These are phyloP conservation scores for Gorilla gorilla DNA, from an alignment of 2,113 vertebrate genomes.

Conservation along the genomic window DNA sequence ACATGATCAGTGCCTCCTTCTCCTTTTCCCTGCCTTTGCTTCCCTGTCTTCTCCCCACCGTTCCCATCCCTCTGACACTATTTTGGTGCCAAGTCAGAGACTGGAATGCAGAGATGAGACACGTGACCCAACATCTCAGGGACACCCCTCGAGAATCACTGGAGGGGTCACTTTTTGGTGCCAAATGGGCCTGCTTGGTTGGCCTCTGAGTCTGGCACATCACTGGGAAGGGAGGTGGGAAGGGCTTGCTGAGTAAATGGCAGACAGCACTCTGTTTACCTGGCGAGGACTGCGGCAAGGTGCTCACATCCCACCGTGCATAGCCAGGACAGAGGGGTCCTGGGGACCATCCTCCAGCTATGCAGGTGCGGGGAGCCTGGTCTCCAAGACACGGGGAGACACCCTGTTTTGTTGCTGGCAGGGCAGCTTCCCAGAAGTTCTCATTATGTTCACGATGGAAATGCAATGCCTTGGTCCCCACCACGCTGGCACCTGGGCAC, in stretches of 20 bases:
- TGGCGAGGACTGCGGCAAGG: fast-evolving
- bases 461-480: neutral
- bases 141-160: fast-evolving
- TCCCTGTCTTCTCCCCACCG: fast-evolving
- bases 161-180: fast-evolving
- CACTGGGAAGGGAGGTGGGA: fast-evolving
- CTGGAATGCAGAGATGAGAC: fast-evolving
- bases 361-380: neutral
- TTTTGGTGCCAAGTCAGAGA: fast-evolving
- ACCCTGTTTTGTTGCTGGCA: fast-evolving
- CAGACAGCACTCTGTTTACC: fast-evolving
- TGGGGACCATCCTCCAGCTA: neutral
- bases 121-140: fast-evolving
- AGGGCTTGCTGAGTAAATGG: fast-evolving
- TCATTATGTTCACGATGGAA: fast-evolving
- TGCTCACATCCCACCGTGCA: fast-evolving
- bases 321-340: fast-evolving
- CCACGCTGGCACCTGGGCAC: neutral
- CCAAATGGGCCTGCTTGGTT: fast-evolving
- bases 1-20: neutral
- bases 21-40: fast-evolving
- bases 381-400: neutral
- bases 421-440: fast-evolving
- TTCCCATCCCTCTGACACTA: fast-evolving
- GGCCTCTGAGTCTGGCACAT: fast-evolving